These are phyloP conservation scores for Aselliscus stoliczkanus DNA, from an alignment of 2,797 vertebrate species.

Conservation along the genomic window DNA sequence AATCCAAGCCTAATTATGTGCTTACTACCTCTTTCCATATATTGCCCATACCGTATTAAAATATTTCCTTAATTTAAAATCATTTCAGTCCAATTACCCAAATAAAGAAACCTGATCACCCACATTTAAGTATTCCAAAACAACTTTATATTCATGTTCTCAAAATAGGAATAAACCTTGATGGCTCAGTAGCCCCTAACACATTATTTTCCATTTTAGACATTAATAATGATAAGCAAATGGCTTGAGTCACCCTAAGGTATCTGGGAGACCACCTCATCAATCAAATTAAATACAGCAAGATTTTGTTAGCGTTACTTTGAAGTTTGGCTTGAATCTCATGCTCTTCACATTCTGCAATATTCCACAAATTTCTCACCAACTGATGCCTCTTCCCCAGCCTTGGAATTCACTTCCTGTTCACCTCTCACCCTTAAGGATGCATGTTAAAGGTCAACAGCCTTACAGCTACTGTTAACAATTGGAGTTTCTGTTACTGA, in stretches of 20 bases:
- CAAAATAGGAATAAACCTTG: not conserved
- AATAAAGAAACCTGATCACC: not conserved
- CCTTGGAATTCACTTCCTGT: slow-evolving; percentile 84
- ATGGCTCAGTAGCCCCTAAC: not conserved
- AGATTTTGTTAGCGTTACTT: slow-evolving; percentile 84
- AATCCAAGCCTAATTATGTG: not conserved
- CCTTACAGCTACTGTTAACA: not conserved
- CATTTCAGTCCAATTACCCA: not conserved
- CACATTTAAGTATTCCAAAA: not conserved
- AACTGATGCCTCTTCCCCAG: slow-evolving; percentile 71
- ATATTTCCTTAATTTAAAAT: slow-evolving; percentile 34
- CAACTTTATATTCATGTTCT: not conserved
- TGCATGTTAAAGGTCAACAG: slow-evolving; percentile 56
- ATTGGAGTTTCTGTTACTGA: slow-evolving; percentile 33
- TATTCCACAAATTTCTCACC: slow-evolving; percentile 80
- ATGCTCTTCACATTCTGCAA: slow-evolving; percentile 76
- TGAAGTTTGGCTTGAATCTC: slow-evolving; percentile 82
- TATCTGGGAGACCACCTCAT: not conserved
- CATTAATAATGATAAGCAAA: not conserved
- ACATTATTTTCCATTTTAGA: slow-evolving; percentile 12
- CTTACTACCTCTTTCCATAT: not conserved
- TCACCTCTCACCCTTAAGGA: slow-evolving; percentile 83
- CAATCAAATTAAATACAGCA: slow-evolving; percentile 55
- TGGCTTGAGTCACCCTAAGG: not conserved
- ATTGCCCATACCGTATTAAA: not conserved